phyloP scores from a whole-genome alignment of 2,888 invertebrate species.

The Strigamia crassipes region DNA sequence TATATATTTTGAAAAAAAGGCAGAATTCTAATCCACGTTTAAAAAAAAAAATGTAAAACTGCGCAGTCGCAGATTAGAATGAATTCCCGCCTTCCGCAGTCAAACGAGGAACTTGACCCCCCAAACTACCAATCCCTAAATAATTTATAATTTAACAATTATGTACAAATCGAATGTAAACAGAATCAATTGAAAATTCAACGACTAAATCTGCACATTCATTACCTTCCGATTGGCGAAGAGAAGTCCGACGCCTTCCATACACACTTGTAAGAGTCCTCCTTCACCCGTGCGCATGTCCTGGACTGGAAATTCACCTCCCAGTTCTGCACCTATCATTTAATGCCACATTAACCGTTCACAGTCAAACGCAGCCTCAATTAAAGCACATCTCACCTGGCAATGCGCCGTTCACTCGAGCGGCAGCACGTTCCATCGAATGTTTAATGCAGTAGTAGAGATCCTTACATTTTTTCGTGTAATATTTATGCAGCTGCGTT shows the following conservation, averaged over 20 bases:
- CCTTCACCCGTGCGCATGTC: constrained; percentile 97
- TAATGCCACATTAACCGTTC: constrained; percentile 15
- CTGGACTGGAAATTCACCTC: constrained; percentile 97
- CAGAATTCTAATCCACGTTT: neutral
- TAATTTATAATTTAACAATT: constrained; percentile 44
- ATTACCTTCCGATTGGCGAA: constrained; percentile 99
- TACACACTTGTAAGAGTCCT: constrained; percentile 93
- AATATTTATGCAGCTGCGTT: constrained; percentile 96
- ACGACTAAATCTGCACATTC: no score
- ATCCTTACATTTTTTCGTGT: constrained; percentile 98
- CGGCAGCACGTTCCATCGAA: constrained; percentile 88
- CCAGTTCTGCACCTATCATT: constrained; percentile 57
- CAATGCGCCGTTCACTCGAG: constrained; percentile 65
- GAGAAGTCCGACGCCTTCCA: constrained; percentile 98
- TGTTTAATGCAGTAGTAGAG: constrained; percentile 98
- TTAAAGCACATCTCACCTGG: constrained; percentile 57
- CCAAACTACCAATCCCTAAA: neutral
- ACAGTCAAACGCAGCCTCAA: constrained; percentile 45
- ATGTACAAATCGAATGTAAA: constrained; percentile 7
- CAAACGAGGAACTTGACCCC: constrained; percentile 30
- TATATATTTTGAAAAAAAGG: no score
- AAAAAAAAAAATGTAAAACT: neutral
- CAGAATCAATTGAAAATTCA: no score
- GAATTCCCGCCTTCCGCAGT: neutral
- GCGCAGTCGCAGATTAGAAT: neutral